These are phyloP conservation scores for Benitochromis conjunctus DNA, from an alignment of 2,113 vertebrate genomes.

Conservation along the genomic window DNA sequence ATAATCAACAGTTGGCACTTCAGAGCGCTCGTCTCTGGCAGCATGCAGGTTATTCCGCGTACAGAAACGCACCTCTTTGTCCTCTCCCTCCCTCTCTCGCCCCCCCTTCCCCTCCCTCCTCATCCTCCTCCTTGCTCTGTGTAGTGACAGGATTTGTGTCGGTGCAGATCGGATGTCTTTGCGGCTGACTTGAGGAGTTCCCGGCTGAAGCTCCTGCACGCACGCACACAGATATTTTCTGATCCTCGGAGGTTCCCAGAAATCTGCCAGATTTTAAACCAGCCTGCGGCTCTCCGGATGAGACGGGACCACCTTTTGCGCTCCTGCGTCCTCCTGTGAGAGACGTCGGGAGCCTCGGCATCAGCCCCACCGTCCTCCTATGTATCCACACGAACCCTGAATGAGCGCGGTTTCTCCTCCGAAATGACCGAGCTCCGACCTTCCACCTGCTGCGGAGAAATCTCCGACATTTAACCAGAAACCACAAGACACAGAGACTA, in stretches of 20 bases:
- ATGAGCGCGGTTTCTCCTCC: neutral
- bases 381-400: neutral
- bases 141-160: conserved; percentile 13
- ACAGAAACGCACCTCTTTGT: neutral
- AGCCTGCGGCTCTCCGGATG: neutral
- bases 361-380: neutral
- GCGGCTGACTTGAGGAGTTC: neutral
- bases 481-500: neutral
- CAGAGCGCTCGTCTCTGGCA: neutral
- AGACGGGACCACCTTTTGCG: neutral
- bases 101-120: neutral
- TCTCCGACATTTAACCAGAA: neutral
- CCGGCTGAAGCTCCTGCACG: neutral
- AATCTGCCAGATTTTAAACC: neutral
- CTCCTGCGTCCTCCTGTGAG: neutral
- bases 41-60: neutral
- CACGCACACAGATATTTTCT: conserved; percentile 1
- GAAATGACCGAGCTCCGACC: conserved; percentile 1
- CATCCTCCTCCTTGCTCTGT: neutral
- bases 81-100: neutral
- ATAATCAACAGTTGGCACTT: conserved; percentile 13
- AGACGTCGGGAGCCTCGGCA: neutral
- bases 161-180: neutral
- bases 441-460: neutral
- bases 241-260: neutral